Evolutionary conservation across 2,888 invertebrate species (phyloP), one percentile per base, ranked within the genome.

Genomic region (Sinopyrophorus schimmeli): DNA sequence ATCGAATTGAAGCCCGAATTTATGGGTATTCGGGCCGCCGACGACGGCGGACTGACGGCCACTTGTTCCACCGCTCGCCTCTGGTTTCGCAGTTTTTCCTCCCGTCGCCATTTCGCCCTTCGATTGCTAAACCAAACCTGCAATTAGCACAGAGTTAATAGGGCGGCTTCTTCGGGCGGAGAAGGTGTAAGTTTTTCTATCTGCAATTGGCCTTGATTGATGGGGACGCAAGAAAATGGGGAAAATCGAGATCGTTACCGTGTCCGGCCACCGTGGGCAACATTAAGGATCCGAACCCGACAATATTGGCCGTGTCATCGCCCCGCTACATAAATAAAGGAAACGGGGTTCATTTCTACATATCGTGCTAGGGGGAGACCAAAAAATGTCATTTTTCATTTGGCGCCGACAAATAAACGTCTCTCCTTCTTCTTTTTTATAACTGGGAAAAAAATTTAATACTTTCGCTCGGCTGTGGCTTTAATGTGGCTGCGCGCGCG

Each of bases 61-160:
- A 75, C 72, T 69, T 79, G 80, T 67, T 80, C 80, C 23, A 79
- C 80, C 49, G 80, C 79, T 44, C 91, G 79, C 58, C 91, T 77
- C 76, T 97, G 97, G 71, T 92, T 96, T 40, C 98, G 84, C 50
- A 99, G 81, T 76, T 99, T 99, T 74, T 99, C 99, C 72, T 99
- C 99, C 10, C 99, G 83, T 39, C 99, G 86, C 96, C 97, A 98
- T 79, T 99, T 99, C 61, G 99, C 99, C 35, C 99, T 83, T 42
- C 99, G 87, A 77, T 99, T 99, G 56, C 96, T 97, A 77, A 99
- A 99, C 99, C 99, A 99, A 35, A 99, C 99, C 96, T 98, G 81
- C 62, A 74, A 62, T 42, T 58, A 55, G 59, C 52, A 52, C 24
- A 9, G 24, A 27, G 7, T 27, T 12, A 27, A 11, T 9, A 27